phyloP scores from a whole-genome alignment of 2,113 vertebrate genomes.

The Microcebus lehilahytsara region DNA sequence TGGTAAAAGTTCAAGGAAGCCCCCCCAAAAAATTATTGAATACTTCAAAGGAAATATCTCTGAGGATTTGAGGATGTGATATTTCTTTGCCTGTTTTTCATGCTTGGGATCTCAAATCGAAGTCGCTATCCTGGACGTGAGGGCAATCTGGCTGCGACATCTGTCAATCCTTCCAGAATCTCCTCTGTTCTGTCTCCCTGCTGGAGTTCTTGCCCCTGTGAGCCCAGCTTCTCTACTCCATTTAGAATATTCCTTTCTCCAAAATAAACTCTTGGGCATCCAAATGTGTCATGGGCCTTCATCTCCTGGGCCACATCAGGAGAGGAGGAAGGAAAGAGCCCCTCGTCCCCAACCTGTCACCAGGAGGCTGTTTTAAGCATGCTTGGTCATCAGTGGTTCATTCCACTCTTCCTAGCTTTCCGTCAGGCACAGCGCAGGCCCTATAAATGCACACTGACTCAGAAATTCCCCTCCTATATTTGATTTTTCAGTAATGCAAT shows the following conservation, averaged over 20 bases:
- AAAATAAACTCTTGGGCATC: background rate
- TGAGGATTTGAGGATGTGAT: background rate
- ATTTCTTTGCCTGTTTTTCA: constrained; percentile 1
- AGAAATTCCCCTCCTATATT: background rate
- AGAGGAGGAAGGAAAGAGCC: background rate
- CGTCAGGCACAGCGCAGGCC: background rate
- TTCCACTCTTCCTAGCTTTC: background rate
- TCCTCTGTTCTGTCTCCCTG: background rate
- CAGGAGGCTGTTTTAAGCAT: background rate
- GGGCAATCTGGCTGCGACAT: too few relatives aligned
- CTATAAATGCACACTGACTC: background rate
- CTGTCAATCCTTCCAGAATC: background rate
- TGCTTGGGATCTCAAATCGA: background rate
- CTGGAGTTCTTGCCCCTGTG: background rate
- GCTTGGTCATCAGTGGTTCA: background rate
- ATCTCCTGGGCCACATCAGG: background rate
- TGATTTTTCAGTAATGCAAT: background rate
- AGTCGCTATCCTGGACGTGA: background rate
- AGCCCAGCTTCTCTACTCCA: background rate
- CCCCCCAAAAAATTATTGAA: background rate
- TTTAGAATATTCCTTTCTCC: background rate
- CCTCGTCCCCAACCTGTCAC: background rate
- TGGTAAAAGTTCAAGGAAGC: background rate
- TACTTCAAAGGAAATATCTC: background rate
- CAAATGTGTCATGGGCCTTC: background rate